phyloP scores from a whole-genome alignment of 2,113 vertebrate species.

The Phalacrocorax aristotelis region DNA sequence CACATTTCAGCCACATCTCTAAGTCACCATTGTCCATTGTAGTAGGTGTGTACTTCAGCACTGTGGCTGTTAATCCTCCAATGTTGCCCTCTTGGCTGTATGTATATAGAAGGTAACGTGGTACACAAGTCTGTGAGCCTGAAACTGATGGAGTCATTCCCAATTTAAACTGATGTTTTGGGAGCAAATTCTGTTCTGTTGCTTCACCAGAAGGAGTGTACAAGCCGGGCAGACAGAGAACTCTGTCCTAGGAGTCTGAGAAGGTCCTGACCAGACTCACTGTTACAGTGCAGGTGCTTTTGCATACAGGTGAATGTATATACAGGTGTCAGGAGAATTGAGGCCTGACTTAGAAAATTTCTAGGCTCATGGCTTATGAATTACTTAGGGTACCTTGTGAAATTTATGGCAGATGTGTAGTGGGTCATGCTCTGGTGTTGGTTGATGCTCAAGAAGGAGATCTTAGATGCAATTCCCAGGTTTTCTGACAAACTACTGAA shows the following conservation, averaged over 20 bases:
- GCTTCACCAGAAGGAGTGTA: background rate
- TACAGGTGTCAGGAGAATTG: background rate
- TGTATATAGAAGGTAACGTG: background rate
- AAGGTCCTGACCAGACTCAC: background rate
- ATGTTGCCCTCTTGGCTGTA: background rate
- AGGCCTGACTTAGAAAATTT: background rate
- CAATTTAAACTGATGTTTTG: background rate
- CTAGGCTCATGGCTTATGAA: background rate
- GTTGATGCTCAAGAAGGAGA: background rate
- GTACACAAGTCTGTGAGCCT: background rate
- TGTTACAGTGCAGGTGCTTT: background rate
- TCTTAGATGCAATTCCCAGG: background rate
- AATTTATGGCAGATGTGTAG: background rate
- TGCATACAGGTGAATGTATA: background rate
- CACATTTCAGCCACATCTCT: background rate
- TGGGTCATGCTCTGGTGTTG: background rate
- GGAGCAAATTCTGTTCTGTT: background rate
- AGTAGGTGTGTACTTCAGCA: background rate
- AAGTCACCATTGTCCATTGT: background rate
- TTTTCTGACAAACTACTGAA: background rate
- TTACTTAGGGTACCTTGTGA: background rate
- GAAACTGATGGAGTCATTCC: background rate
- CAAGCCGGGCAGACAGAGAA: background rate
- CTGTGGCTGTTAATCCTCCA: background rate
- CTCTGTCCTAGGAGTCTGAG: background rate